Conservation (phyloP, 2,113 vertebrate species). For the Pedionomus torquatus region DNA sequence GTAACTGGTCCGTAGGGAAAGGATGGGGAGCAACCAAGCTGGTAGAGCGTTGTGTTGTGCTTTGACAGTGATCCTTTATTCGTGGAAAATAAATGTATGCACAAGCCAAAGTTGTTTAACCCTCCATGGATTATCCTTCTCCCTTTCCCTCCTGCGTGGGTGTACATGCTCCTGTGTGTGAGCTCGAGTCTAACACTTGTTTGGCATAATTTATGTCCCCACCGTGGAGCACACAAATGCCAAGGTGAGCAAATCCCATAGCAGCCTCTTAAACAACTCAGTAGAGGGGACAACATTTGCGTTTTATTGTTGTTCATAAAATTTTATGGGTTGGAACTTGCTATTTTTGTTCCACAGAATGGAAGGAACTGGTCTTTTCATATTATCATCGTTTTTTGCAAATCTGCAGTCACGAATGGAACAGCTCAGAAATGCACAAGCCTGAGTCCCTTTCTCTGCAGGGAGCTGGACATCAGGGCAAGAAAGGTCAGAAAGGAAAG, state of each 20-base stretch:
- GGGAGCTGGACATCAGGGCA: not conserved
- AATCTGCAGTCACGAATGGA: not conserved
- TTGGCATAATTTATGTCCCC: not conserved
- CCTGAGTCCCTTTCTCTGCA: not conserved
- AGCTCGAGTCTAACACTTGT: not conserved
- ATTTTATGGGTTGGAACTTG: constrained; percentile 48
- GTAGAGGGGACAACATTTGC: not conserved
- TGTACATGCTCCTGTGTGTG: no score
- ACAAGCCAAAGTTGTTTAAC: not conserved
- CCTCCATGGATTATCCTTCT: not conserved
- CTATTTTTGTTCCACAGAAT: not conserved
- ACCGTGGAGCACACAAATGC: not conserved
- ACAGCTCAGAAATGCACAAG: not conserved
- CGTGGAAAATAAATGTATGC: not conserved
- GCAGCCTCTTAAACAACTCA: constrained; percentile 27
- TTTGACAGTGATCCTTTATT: not conserved
- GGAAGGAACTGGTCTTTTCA: not conserved
- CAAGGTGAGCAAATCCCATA: not conserved
- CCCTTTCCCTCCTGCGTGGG: not conserved
- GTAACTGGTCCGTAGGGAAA: accelerated
- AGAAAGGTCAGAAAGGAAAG: not conserved
- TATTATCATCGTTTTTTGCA: not conserved
- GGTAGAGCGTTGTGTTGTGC: not conserved
- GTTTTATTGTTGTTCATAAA: constrained; percentile 38
- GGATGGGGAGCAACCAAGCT: not conserved